These are phyloP conservation scores for Pterocles orientalis DNA, from an alignment of 2,113 vertebrate species.

Conservation along the genomic window DNA sequence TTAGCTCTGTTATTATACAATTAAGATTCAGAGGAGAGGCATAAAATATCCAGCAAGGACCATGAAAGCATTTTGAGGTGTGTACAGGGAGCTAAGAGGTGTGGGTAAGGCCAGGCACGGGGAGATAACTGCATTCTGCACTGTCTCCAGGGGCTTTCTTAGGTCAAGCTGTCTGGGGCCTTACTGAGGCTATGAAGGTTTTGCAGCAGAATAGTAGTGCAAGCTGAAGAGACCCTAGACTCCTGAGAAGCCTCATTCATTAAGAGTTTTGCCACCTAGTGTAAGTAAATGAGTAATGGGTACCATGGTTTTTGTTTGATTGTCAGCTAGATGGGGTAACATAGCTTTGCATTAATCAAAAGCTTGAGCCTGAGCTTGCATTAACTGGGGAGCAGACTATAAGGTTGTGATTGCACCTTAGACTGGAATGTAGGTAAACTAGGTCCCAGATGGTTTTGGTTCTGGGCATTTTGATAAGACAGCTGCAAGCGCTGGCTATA, in stretches of 20 bases:
- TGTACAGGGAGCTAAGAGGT: not conserved
- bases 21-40: not conserved
- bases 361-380: not conserved
- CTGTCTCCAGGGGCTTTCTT: not conserved
- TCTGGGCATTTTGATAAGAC: constrained; percentile 5
- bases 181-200: not conserved
- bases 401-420: not conserved
- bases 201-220: not conserved
- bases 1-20: not conserved
- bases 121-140: not conserved
- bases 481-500: not conserved
- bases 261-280: not conserved
- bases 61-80: not conserved
- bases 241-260: not conserved
- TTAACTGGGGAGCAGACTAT: not conserved
- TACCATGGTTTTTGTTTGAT: not conserved
- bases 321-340: not conserved
- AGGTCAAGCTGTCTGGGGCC: not conserved
- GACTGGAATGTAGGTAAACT: not conserved
- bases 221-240: not conserved
- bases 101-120: not conserved
- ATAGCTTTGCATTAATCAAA: not conserved
- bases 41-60: not conserved
- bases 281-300: not conserved
- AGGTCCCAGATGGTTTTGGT: not conserved